Evolutionary conservation across 1,140 invertebrate species (phyloP).

Genomic region (Belonocnema kinseyi): DNA sequence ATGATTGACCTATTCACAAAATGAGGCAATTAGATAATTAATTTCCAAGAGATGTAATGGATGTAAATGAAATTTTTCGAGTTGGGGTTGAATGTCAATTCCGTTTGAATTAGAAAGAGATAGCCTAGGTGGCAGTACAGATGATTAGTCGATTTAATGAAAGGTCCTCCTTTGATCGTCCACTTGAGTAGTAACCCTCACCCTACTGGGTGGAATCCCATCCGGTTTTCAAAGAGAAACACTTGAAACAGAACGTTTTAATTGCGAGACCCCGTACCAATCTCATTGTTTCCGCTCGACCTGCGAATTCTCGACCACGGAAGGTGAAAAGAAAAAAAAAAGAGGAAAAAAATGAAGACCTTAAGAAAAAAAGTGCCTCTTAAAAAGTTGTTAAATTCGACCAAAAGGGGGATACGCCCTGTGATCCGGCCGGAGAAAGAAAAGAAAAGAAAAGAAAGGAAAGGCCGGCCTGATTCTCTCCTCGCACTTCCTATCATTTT

Average conservation of each 20-base stretch:
- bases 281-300: slow-evolving; percentile 70
- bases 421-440: slow-evolving; percentile 51
- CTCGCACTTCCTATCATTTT: slow-evolving; percentile 34
- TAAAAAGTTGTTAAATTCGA: slow-evolving; percentile 57
- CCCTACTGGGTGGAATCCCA: slow-evolving; percentile 56
- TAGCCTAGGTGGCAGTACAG: slow-evolving; percentile 34
- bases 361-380: slow-evolving; percentile 51
- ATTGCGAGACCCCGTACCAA: slow-evolving; percentile 65
- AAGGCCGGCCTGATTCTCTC: slow-evolving; percentile 5
- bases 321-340: slow-evolving; percentile 36
- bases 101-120: slow-evolving; percentile 9
- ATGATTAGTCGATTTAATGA: slow-evolving; percentile 74
- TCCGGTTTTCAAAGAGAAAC: slow-evolving; percentile 67
- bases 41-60: too few relatives aligned
- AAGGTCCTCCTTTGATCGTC: slow-evolving; percentile 74
- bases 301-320: slow-evolving; percentile 51
- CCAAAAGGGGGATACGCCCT: slow-evolving; percentile 52
- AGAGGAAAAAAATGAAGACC: slow-evolving; percentile 38
- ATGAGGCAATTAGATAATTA: too few relatives aligned
- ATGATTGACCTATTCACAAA: too few relatives aligned
- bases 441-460: slow-evolving; percentile 40
- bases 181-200: slow-evolving; percentile 53
- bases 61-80: background rate
- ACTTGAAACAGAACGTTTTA: slow-evolving; percentile 74
- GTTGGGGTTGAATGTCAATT: background rate